A percentile compares a stretch with the other conserved stretches of the same genome.
phyloP scores from a whole-genome alignment of 1,140 invertebrate species.

The Drosophila orosa region DNA sequence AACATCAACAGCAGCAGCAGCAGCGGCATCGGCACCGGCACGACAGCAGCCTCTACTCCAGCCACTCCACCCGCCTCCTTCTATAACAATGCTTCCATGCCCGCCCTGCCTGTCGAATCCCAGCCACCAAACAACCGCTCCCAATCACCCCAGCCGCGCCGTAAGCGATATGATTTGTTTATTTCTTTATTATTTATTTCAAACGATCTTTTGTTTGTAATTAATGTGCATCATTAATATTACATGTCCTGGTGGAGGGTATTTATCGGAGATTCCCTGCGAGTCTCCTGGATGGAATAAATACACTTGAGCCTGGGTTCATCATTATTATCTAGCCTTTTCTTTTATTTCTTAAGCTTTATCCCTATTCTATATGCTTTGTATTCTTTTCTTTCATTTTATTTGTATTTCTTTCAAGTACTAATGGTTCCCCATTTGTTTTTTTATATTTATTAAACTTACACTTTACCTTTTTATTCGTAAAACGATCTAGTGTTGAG shows the following conservation, averaged over 20 bases:
- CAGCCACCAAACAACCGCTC: conserved; percentile 80
- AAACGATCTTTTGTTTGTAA: background rate
- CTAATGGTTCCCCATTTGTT: background rate
- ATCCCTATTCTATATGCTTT: background rate
- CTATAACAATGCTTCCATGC: conserved; percentile 59
- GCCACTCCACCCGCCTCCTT: conserved; percentile 35
- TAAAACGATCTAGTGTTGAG: no score
- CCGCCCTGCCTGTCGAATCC: conserved; percentile 61
- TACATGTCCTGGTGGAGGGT: background rate
- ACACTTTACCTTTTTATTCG: background rate
- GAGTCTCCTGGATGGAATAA: background rate
- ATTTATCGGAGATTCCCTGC: conserved; percentile 8
- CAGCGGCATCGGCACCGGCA: conserved; percentile 34
- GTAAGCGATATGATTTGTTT: conserved; percentile 84
- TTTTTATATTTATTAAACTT: background rate
- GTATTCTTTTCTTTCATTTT: background rate
- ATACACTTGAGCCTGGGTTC: background rate
- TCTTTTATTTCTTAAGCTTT: background rate
- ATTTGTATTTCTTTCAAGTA: background rate
- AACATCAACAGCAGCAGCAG: conserved; percentile 24
- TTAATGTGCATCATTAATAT: background rate
- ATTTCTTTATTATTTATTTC: conserved; percentile 11
- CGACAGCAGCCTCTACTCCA: conserved; percentile 40
- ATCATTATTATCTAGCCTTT: background rate
- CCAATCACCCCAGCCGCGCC: conserved; percentile 86